Evolutionary conservation across 2,113 vertebrate species (phyloP), one percentile per base, ranked within the genome.

Genomic region (Rhineura floridana): DNA sequence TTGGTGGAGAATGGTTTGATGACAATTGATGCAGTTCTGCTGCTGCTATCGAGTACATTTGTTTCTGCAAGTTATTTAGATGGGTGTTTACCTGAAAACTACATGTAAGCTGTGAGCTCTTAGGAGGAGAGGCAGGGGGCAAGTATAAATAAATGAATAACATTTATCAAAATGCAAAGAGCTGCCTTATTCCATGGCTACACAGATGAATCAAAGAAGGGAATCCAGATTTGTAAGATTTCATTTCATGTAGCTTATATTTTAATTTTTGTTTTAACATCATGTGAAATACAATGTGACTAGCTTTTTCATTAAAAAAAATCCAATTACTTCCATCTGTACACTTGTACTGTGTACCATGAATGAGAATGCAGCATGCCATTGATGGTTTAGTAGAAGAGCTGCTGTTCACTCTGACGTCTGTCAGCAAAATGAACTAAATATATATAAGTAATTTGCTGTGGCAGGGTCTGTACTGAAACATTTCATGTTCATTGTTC

Each of bases 401-500:
- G 82, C 84, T 91, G 83, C 76, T 33, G 23, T 82, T 65, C 86
- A 80, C 83, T 83, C 75, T 88, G 87, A 84, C 59, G 55, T 84
- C 55, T 0, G 0, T 77, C 76, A 87, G 46, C 93, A 86, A 88
- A 89, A 91, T 86, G 78, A 85, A 42, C 83, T 85, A 81, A 86
- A 50, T n/a, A 80, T 39, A 8, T 28, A 44, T 65, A 73, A 86
- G 30, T 52, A 59, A 88, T 82, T 33, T 17, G 67, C 39, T 36
- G 69, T 10, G 76, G 69, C 50, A 0, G 33, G 6, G 50, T 90
- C 50, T 67, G 13, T 85, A 0, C 75, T 82, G 70, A 82, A 84
- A 91, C 91, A 82, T 72, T 42, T 81, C 62, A 25, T 82, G 90
- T 91, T 91, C 85, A 39, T 82, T 44, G 67, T 62, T 39, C 36